A percentile compares a stretch with the other conserved stretches of the same genome.
Conservation (phyloP, 2,797 vertebrate genomes). For the Phalanger gymnotis region DNA sequence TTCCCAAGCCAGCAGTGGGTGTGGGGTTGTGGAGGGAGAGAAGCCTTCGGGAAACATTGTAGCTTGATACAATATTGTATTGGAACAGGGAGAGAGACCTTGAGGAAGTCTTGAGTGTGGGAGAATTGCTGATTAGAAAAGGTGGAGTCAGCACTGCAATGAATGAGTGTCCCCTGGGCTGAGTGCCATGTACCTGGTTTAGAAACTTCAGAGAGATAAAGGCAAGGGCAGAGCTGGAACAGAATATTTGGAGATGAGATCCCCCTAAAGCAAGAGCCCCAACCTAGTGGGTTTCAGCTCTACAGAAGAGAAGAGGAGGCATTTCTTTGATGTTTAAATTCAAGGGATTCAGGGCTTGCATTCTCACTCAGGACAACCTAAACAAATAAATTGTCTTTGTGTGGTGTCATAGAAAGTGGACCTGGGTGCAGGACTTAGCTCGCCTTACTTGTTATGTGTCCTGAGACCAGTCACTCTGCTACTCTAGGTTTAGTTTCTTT, state of each 20-base stretch:
- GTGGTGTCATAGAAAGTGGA: no score
- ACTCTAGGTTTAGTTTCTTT: background rate
- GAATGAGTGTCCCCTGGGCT: background rate
- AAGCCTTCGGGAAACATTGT: background rate
- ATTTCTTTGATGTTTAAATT: background rate
- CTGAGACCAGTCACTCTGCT: no score
- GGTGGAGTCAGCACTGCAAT: no score
- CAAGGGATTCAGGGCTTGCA: background rate
- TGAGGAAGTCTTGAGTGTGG: background rate
- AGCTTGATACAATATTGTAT: background rate
- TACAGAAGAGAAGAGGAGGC: background rate
- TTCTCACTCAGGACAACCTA: background rate
- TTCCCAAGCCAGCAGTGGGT: no score
- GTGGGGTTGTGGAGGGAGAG: background rate
- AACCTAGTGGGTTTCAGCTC: background rate
- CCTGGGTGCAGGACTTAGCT: no score
- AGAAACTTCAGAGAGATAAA: background rate
- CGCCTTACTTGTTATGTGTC: background rate
- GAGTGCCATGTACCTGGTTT: background rate
- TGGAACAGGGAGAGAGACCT: background rate
- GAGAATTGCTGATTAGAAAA: background rate
- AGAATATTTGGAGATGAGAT: background rate
- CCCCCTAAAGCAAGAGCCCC: no score
- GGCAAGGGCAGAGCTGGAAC: background rate
- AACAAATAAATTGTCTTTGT: no score